Evolutionary conservation across 2,797 vertebrate species (phyloP), one percentile per base, ranked within the genome.

Genomic region (Takifugu rubripes): DNA sequence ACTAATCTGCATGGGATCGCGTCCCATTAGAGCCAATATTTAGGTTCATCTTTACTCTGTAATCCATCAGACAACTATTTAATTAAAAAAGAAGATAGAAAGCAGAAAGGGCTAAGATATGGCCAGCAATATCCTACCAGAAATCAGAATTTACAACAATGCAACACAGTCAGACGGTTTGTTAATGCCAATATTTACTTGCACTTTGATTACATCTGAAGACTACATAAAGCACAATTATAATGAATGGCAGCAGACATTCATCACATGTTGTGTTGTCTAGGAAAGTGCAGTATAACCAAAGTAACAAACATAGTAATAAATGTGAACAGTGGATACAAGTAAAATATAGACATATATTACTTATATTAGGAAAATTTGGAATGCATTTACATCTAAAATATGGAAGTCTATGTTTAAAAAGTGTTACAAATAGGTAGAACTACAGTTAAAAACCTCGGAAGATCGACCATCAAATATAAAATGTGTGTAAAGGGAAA

Each of bases 181-280:
- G 40, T 65, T 70, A 48, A 77, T 72, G 26, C 64, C 61, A 76
- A 69, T 86, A 76, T 90, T 91, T 91, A 91, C n/a, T 90, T 92
- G 80, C 54, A 66, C 71, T 69, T 85, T 75, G 67, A 75, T 86
- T 79, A 88, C 81, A 86, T 85, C 85, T 86, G 82, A 88, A 63
- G 78, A 83, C 80, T 66, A 63, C 81, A 75, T 68, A 66, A 77
- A 83, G 64, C 71, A 83, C 81, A 40, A 78, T 78, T 61, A 74
- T 73, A 75, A 75, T 79, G 54, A 66, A 70, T 81, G 72, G 81
- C 61, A 55, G 46, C 27, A 70, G 67, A 88, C 79, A 89, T 90
- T 88, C 77, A 80, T 66, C 73, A 66, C 74, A 75, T 61, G 84
- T 26, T 68, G 59, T 64, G 61, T 63, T 59, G 55, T 60, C 65